Evolutionary conservation across 2,888 invertebrate genomes (phyloP).

Genomic region (Cartodere bifasciata): DNA sequence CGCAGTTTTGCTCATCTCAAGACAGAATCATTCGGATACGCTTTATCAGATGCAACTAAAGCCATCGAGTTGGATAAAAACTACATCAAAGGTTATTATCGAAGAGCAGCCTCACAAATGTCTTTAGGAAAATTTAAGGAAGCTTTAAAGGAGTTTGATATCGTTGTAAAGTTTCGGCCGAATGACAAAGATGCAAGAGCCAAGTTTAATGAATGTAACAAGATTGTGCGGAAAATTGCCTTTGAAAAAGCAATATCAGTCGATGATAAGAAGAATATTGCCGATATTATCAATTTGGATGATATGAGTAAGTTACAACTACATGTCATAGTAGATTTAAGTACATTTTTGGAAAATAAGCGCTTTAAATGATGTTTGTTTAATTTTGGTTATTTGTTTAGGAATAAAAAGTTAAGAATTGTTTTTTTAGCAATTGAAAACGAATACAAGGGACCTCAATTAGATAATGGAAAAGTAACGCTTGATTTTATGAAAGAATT

Average conservation of each 20-base stretch:
- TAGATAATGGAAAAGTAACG: slow-evolving; percentile 82
- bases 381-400: too few species aligned
- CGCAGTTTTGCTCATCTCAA: slow-evolving; percentile 90
- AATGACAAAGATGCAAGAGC: slow-evolving; percentile 87
- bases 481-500: slow-evolving; percentile 78
- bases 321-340: not conserved
- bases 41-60: slow-evolving; percentile 80
- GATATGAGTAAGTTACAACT: slow-evolving; percentile 65
- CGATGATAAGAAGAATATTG: slow-evolving; percentile 78
- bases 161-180: slow-evolving; percentile 83
- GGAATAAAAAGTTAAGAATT: too few species aligned
- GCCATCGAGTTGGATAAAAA: slow-evolving; percentile 80
- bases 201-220: slow-evolving; percentile 88
- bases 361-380: slow-evolving; percentile 2
- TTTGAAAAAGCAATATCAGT: slow-evolving; percentile 96
- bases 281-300: slow-evolving; percentile 81
- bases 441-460: slow-evolving; percentile 81
- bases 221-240: slow-evolving; percentile 87
- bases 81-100: slow-evolving; percentile 94
- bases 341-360: slow-evolving; percentile 2
- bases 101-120: slow-evolving; percentile 94
- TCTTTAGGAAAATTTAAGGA: slow-evolving; percentile 93
- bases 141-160: slow-evolving; percentile 93
- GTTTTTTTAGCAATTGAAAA: slow-evolving; percentile 73
- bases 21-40: slow-evolving; percentile 91